Evolutionary conservation across 1,140 invertebrate genomes (phyloP), one percentile per base, ranked within the genome.

Genomic region (Marisa cornuarietis): DNA sequence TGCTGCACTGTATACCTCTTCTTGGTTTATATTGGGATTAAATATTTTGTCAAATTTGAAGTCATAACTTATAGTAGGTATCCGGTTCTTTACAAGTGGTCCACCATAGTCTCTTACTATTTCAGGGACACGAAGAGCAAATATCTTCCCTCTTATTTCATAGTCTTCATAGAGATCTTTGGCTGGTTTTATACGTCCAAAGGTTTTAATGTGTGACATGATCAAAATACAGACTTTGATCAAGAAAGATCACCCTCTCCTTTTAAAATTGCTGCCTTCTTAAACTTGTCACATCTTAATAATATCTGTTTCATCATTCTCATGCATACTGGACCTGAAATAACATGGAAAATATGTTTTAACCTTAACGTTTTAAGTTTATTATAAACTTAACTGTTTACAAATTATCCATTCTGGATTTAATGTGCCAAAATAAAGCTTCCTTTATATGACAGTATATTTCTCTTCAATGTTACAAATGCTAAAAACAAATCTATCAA

Each of bases 161-260:
- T 85, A 87, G 24, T 89, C 86, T 16, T 83, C 82, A 76, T 86
- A 89, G 26, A 81, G 82, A 11, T 86, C 82, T 24, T 80, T 73
- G 1, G 84, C 81, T 18, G 89, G 89, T 71, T 89, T 90, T 22
- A 90, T 85, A 52, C 89, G 85, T 22, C 87, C 88, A 80, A 83
- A 88, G 14, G 89, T 90, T 68, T 87, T 88, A 54, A 90, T 90
- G 71, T 87, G 86, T 22, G 89, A 86, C 89, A 90, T 90, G 42
- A 42, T 68, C 7, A 18, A 58, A 58, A 18, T 18, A 58, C 54
- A 18, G 54, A 1, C 4, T 14, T 11, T 18, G 16, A 58, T 58
- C 31, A n/a, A 14, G 42, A 42, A 14, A 42, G 26, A n/a, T 49
- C 7, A 74, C 42, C 42, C 9, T 2, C 31, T 42, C 31, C 31